Percentiles rank a stretch among this genome's conserved stretches.
phyloP scores from a whole-genome alignment of 2,113 vertebrate species.

The Onychostruthus taczanowskii region DNA sequence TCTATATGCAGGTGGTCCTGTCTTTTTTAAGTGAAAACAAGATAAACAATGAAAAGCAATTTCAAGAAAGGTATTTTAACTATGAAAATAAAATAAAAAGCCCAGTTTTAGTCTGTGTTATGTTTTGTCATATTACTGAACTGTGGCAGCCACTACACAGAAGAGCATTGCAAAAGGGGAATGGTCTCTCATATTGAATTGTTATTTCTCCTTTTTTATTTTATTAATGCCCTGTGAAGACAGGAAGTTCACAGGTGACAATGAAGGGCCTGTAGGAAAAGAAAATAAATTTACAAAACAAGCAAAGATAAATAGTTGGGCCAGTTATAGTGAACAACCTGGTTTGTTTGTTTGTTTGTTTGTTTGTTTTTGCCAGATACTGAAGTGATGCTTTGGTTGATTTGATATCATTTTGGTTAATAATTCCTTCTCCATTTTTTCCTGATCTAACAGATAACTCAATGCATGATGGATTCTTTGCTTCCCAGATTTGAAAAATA shows the following conservation, averaged over 20 bases:
- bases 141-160: not conserved
- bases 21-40: not conserved
- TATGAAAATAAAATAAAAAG: not conserved
- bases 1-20: not conserved
- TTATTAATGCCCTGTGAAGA: not conserved
- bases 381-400: not conserved
- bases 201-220: not conserved
- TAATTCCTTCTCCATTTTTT: not conserved
- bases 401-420: not conserved
- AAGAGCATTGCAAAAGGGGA: not conserved
- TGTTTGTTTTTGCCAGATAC: not conserved
- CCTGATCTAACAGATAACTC: not conserved
- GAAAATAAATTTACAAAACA: not conserved
- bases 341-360: not conserved
- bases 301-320: not conserved
- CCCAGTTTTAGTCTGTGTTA: not conserved
- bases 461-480: not conserved
- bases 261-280: not conserved
- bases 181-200: not conserved
- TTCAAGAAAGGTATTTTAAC: not conserved
- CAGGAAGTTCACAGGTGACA: not conserved
- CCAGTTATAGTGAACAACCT: not conserved
- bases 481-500: not conserved
- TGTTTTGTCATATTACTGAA: not conserved
- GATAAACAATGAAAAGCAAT: slow-evolving; percentile 15